Base-by-base conservation (phyloP, 2,888 invertebrate genomes). In the Rhogogaster chlorosoma region DNA sequence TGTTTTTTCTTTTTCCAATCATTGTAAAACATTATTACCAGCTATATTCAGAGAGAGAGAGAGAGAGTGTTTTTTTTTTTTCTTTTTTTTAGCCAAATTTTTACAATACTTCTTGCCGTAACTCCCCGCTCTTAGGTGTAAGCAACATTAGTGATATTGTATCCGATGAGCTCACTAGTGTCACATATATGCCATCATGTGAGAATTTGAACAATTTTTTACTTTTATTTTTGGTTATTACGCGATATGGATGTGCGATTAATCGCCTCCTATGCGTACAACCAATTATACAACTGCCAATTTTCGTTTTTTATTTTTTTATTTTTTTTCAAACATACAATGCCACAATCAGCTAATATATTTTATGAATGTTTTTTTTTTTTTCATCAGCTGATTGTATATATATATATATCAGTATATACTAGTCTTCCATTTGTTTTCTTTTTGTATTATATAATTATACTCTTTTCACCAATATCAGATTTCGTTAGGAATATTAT, bases 101-200 rank as follows among this genome's bases (percentile, higher is more conserved):
- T 71, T 78, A 84, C 70, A 70, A 85, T 29, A 73, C 38, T 78
- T 86, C 67, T 86, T 90, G 89, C 90, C 89, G 89, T 90, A 91
- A 91, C 92, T 92, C 92, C 92, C 92, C 92, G 92, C 92, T 90
- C 91, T 88, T 92, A 92, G 92, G 91, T 90, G 87, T 89, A 90
- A 89, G 89, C 89, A 88, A 86, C 86, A 29, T 67, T 49, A 83
- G 67, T 29, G 45, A 83, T 42, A 67, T 45, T 83, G 29, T 83
- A 49, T 83, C 67, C 83, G n/a, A 83, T 70, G 83, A 70, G 83
- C 70, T 67, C 67, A 70, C 64, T 83, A 67, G 64, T 42, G 83
- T 83, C 67, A 67, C 26, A 67, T 38, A 64, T 78, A 64, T 67
- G 64, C 22, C 42, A 82, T 67, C 3, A 45, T 82, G 29, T 49